A percentile compares a stretch with the other conserved stretches of the same genome.
These are phyloP conservation scores for Muschampia plurimacula DNA, from an alignment of 2,888 invertebrate genomes.

Conservation along the genomic window DNA sequence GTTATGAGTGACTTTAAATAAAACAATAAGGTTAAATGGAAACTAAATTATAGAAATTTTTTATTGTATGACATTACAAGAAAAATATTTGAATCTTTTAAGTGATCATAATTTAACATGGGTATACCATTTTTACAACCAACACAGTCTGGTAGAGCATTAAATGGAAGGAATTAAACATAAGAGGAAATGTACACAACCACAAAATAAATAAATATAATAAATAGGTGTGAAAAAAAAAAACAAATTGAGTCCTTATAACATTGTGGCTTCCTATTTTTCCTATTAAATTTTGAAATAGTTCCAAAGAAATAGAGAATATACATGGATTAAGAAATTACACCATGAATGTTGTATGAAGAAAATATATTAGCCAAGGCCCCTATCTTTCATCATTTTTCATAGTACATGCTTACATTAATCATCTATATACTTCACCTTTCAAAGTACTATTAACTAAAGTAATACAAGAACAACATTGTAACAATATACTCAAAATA, in stretches of 20 bases:
- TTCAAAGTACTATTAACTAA: not conserved
- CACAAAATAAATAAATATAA: not conserved
- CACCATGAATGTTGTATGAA: not conserved
- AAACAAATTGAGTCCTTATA: not conserved
- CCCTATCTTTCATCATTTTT: not conserved
- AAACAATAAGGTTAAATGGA: no score
- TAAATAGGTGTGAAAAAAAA: not conserved
- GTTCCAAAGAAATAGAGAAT: not conserved
- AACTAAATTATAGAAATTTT: no score
- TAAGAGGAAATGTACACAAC: not conserved
- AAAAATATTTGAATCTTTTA: no score
- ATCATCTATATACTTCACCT: not conserved
- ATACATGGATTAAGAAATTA: not conserved
- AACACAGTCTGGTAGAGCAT: no score
- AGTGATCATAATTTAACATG: no score
- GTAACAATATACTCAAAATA: not conserved
- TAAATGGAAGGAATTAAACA: not conserved
- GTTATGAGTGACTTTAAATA: not conserved
- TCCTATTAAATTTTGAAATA: slow-evolving; percentile 1
- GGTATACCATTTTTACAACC: no score
- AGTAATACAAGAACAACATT: not conserved
- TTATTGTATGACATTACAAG: no score
- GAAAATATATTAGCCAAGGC: not conserved
- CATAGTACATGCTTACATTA: not conserved
- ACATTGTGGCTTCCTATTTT: slow-evolving; percentile 5